Conservation (phyloP, 2,888 invertebrate genomes). For the Linyphia triangularis region DNA sequence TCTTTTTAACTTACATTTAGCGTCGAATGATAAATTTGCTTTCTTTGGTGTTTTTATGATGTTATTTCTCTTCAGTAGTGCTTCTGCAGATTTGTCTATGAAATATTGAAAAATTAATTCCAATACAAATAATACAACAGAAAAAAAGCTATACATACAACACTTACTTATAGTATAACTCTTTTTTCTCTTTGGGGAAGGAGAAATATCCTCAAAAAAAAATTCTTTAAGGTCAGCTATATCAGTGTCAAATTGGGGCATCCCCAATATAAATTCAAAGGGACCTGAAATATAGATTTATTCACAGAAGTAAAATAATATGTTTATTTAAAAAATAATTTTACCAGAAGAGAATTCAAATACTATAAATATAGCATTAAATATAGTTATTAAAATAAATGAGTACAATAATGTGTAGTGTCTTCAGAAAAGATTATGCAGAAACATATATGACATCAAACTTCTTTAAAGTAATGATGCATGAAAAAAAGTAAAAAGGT, state of each 20-base stretch:
- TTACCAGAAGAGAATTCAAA: not conserved
- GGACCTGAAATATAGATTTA: not conserved
- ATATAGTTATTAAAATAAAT: not conserved
- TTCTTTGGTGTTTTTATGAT: conserved; percentile 3
- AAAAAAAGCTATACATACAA: not conserved
- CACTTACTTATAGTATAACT: conserved; percentile 13
- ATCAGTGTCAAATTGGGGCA: conserved; percentile 14
- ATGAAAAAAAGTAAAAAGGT: too few species aligned
- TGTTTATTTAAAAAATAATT: too few species aligned
- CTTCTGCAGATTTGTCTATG: not conserved
- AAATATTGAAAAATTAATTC: not conserved
- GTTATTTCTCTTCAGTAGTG: not conserved
- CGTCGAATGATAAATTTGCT: not conserved
- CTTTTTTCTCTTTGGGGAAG: conserved; percentile 45
- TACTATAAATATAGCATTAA: not conserved
- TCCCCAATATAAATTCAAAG: not conserved
- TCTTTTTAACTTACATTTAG: not conserved
- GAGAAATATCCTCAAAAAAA: conserved; percentile 36
- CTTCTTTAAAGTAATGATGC: too few species aligned
- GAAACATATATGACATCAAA: too few species aligned
- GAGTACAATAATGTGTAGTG: too few species aligned
- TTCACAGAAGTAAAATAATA: too few species aligned
- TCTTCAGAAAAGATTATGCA: too few species aligned
- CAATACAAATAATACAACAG: too few species aligned
- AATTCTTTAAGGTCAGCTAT: conserved; percentile 24